Conservation (phyloP, 2,113 vertebrate genomes). For the Alligator sinensis region DNA sequence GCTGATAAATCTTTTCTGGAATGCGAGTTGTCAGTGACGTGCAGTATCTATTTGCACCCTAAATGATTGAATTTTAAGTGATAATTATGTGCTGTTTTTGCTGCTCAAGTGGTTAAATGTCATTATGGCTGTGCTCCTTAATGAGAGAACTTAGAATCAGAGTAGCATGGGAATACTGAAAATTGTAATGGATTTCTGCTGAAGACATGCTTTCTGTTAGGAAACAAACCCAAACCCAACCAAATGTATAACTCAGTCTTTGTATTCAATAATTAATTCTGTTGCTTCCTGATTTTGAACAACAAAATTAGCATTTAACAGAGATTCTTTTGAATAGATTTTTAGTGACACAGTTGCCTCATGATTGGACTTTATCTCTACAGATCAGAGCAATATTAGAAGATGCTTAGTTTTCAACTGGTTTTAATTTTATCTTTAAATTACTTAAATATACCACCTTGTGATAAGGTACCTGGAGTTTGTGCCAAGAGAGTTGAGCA, state of each 20-base stretch:
- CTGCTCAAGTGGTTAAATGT: constrained; percentile 60
- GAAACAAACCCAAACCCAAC: constrained; percentile 43
- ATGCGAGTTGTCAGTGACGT: constrained; percentile 42
- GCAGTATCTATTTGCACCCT: constrained; percentile 21
- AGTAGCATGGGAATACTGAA: constrained; percentile 58
- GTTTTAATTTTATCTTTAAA: constrained; percentile 23
- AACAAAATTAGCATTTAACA: constrained; percentile 51
- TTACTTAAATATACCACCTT: not conserved
- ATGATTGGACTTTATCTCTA: constrained; percentile 30
- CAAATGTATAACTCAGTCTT: constrained; percentile 42
- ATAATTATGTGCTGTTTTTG: constrained; percentile 61
- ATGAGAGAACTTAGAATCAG: constrained; percentile 60
- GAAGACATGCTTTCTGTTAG: constrained; percentile 47
- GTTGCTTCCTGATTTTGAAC: constrained; percentile 33
- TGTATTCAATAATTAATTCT: constrained; percentile 58
- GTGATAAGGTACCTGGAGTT: not conserved
- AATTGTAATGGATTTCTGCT: constrained; percentile 58
- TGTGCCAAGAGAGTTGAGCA: constrained; percentile 19
- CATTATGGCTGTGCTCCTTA: constrained; percentile 57
- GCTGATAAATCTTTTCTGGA: constrained; percentile 28
- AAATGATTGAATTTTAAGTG: constrained; percentile 60
- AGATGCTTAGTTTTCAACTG: constrained; percentile 25
- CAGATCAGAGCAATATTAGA: constrained; percentile 33
- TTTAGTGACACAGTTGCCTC: constrained; percentile 45
- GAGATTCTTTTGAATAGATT: constrained; percentile 49